Evolutionary conservation across 2,888 invertebrate species (phyloP).

Genomic region (Baronia brevicornis): DNA sequence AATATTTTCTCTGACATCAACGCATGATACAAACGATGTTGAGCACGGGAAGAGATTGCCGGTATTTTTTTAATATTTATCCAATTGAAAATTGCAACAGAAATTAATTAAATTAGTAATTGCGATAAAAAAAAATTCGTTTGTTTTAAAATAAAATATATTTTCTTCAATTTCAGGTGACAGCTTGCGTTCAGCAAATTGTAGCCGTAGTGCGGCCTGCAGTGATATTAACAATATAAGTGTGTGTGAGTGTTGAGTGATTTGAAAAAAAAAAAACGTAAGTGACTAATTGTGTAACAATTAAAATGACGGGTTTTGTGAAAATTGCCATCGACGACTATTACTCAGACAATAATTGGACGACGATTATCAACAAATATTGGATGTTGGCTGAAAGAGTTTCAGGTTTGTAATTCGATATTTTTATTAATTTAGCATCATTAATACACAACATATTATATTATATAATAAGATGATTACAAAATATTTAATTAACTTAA

Average conservation of each 20-base stretch:
- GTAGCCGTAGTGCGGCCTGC: slow-evolving; percentile 36
- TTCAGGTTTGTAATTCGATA: slow-evolving; percentile 73
- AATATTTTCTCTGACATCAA: slow-evolving; percentile 22
- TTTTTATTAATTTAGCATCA: slow-evolving; percentile 8
- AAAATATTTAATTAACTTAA: too few species aligned
- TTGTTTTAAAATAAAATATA: slow-evolving; percentile 9
- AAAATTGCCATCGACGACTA: slow-evolving; percentile 80
- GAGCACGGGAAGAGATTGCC: slow-evolving; percentile 23
- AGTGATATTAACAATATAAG: slow-evolving; percentile 36
- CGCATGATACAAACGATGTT: slow-evolving; percentile 25
- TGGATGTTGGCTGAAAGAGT: slow-evolving; percentile 83
- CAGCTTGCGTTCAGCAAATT: slow-evolving; percentile 56
- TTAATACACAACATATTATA: neutral
- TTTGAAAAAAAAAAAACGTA: slow-evolving; percentile 23
- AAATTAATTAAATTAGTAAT: too few species aligned
- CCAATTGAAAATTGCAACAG: slow-evolving; percentile 5
- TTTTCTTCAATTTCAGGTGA: slow-evolving; percentile 54
- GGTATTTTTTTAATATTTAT: slow-evolving; percentile 23
- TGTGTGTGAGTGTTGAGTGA: slow-evolving; percentile 46
- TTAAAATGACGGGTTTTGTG: slow-evolving; percentile 78
- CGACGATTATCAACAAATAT: slow-evolving; percentile 80
- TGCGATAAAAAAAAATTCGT: too few species aligned
- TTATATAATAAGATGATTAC: too few species aligned
- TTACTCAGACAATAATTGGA: slow-evolving; percentile 78
- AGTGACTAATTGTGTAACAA: slow-evolving; percentile 22